Base-by-base conservation (phyloP, 2,888 invertebrate species). In the Drosophila affinis region DNA sequence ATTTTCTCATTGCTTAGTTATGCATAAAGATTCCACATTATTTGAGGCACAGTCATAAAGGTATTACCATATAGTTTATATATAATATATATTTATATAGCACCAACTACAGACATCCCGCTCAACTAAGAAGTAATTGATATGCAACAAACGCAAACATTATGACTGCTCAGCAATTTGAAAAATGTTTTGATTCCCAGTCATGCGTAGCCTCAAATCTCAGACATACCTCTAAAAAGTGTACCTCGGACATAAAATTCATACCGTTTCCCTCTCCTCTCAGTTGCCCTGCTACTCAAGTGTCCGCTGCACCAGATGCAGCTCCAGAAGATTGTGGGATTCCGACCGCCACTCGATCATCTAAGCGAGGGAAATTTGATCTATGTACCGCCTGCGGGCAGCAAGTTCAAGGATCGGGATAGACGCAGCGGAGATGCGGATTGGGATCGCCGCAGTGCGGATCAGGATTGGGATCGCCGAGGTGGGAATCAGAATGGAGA, bases 271-370 rank as follows among this genome's bases (percentile, higher is more conserved):
- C 1, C 46, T n/a, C 46, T n/a, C 14, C 7, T 3, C 39, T 2
- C 63, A 90, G 90, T 78, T 82, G 88, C 88, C 29, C 68, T 91
- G 56, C 81, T 91, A 47, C 89, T 91, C 61, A 89, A 91, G 77
- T 92, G 92, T 73, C 91, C 92, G 9, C 72, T 91, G 57, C 89
- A 92, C 68, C 91, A 92, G 83, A 72, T 92, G 84, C 91, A 91
- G 72, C 84, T 92, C 74, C 91, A 92, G 77, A 92, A 92, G 76
- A 91, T 91, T 56, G 88, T 92, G 17, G 92, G 92, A 9, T 92
- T 90, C 80, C 91, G 92, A 3, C 92, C 92, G 6, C 86, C 91
- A 1, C 52, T 85, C 9, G 89, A 90, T 27, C 86, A 87, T 58
- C 71, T 91, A 5, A 87, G 77, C 14, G 85, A 85, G 55, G 71